Evolutionary conservation across 2,113 vertebrate genomes (phyloP), one percentile per base, ranked within the genome.

Genomic region (Panurus biarmicus): DNA sequence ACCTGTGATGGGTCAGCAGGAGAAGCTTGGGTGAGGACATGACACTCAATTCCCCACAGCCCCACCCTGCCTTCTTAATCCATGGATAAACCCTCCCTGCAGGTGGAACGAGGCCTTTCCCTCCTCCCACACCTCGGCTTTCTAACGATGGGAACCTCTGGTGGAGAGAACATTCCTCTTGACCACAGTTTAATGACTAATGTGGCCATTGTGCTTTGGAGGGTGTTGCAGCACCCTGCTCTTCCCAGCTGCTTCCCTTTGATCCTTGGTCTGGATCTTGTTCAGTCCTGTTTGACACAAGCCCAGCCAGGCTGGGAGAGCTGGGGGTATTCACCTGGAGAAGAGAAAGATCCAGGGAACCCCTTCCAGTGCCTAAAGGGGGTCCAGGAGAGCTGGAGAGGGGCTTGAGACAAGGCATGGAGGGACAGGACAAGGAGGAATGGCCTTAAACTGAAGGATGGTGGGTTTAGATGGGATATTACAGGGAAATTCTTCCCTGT

Each of bases 401-500:
- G n/a, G 24, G 25, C 14, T n/a, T 1, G 3, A 13, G 53, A 53
- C 14, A 60, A 25, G 17, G 53, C 0, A 4, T 60, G 24, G 38
- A 72, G 42, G 2, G 28, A 53, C 5, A 53, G 28, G 17, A 60
- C 5, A 61, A 2, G 6, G 28, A 6, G 24, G 11, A 61, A 47
- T 47, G 61, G 11, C 13, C 7, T 47, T 15, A 12, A n/a, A 15
- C 6, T 22, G n/a, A 12, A 29, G 7, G 29, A 47, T 13, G 10
- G 6, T 9, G 6, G 28, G 33, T 23, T 33, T 12, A 66, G 23
- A n/a, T n/a, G 7, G 53, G 53, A 47, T 60, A 9, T 40, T n/a
- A 0, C 6, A 14, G 40, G 8, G 24, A 4, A 60, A 61, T 61
- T 47, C 2, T 15, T 28, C 0, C 0, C 38, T 38, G 23, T 38